Percentiles rank a stretch among this genome's conserved stretches.
These are phyloP conservation scores for Pteromalus puparum DNA, from an alignment of 1,140 invertebrate genomes.

Conservation along the genomic window DNA sequence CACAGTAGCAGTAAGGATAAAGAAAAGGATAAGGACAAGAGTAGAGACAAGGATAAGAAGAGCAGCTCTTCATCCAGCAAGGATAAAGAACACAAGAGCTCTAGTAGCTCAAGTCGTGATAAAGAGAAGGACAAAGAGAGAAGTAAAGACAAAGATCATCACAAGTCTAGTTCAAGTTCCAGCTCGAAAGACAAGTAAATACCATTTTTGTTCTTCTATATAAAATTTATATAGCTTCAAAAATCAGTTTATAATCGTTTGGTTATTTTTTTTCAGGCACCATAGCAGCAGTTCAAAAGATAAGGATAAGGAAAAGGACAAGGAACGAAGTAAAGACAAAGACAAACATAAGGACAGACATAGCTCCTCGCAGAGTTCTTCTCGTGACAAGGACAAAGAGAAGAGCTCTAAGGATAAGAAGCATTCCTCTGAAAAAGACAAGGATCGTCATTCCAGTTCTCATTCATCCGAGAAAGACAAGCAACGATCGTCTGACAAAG, in stretches of 20 bases:
- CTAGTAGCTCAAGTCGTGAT: slow-evolving; percentile 74
- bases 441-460: slow-evolving; percentile 70
- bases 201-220: background rate
- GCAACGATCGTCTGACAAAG: slow-evolving; percentile 72
- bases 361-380: slow-evolving; percentile 74
- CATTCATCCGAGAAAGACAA: slow-evolving; percentile 76
- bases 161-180: slow-evolving; percentile 71
- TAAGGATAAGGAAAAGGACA: slow-evolving; percentile 59
- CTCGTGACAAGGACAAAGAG: slow-evolving; percentile 74
- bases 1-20: slow-evolving; percentile 57
- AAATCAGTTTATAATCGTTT: background rate
- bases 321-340: slow-evolving; percentile 56
- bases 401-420: slow-evolving; percentile 76
- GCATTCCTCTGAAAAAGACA: slow-evolving; percentile 76
- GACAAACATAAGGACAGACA: slow-evolving; percentile 68
- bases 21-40: slow-evolving; percentile 61
- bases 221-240: background rate
- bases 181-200: slow-evolving; percentile 70
- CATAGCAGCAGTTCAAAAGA: slow-evolving; percentile 70
- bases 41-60: slow-evolving; percentile 65
- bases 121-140: slow-evolving; percentile 67
- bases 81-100: slow-evolving; percentile 79
- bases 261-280: slow-evolving; percentile 59
- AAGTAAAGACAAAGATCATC: slow-evolving; percentile 68
- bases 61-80: slow-evolving; percentile 73